A percentile compares a stretch with the other conserved stretches of the same genome.
Conservation (phyloP, 2,888 invertebrate species). For the Sarcophaga subvicina region DNA sequence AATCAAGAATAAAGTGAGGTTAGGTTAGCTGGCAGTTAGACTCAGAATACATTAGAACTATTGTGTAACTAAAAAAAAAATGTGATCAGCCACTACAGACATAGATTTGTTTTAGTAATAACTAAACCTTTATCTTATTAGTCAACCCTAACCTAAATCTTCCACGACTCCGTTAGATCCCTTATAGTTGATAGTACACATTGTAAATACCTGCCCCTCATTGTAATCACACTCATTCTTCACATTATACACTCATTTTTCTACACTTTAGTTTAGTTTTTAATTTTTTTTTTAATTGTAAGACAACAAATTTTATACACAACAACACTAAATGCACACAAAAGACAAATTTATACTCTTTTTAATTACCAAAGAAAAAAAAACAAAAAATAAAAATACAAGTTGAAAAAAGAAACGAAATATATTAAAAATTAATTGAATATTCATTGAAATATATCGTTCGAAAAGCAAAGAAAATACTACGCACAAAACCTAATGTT, state of each 20-base stretch:
- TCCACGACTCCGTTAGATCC: too few relatives aligned
- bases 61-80: too few relatives aligned
- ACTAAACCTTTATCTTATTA: too few relatives aligned
- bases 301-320: slow-evolving; percentile 59
- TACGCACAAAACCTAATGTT: background rate
- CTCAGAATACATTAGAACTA: too few relatives aligned
- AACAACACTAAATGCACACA: slow-evolving; percentile 63
- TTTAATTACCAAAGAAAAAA: background rate
- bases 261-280: slow-evolving; percentile 65
- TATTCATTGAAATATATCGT: slow-evolving; percentile 20
- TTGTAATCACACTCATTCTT: slow-evolving; percentile 33
- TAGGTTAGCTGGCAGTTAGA: too few relatives aligned
- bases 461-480: background rate
- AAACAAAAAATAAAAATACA: background rate
- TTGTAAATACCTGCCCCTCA: too few relatives aligned
- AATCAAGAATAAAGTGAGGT: too few relatives aligned
- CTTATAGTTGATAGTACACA: too few relatives aligned
- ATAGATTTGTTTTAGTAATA: too few relatives aligned
- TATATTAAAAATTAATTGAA: slow-evolving; percentile 33
- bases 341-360: slow-evolving; percentile 68
- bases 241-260: slow-evolving; percentile 54
- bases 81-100: too few relatives aligned
- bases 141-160: too few relatives aligned
- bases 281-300: slow-evolving; percentile 52
- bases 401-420: slow-evolving; percentile 15